Evolutionary conservation across 2,888 invertebrate genomes (phyloP), one percentile per base, ranked within the genome.

Genomic region (Slavum lentiscoides): DNA sequence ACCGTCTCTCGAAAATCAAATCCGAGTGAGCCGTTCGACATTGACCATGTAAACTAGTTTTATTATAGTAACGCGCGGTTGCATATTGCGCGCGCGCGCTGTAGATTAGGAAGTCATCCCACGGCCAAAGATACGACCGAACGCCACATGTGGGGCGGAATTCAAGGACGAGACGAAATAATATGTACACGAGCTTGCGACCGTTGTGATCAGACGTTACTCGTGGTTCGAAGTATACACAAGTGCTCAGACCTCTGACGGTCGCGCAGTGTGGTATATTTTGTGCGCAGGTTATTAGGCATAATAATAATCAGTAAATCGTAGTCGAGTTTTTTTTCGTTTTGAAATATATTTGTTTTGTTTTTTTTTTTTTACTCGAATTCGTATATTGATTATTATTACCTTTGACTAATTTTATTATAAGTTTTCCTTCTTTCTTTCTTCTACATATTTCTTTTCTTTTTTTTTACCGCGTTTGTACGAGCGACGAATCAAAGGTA

Each of bases 221-320:
- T 58, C 58, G 43, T 11, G n/a, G 8, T 55, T 43, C 64, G 49
- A 23, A 72, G 62, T 72, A 66, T 58, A 49, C 80, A 80, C 80
- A 80, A 80, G 80, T 80, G 80, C 72, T 72, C 8, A 64, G 58
- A n/a, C 64, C 80, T 39, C 4, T 23, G 13, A 15, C 58, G 80
- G 80, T 72, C 72, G 55, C 66, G 80, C 58, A 80, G 80, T 80
- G 80, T 80, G 80, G 4, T 67, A 59, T 49, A 43, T 43, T 43
- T 43, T 37, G 39, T 21, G 17, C 21, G n/a, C n/a, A n/a, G n/a
- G n/a, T n/a, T n/a, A n/a, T n/a, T n/a, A n/a, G n/a, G n/a, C n/a
- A n/a, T n/a, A n/a, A n/a, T n/a, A n/a, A n/a, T n/a, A 55, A 23
- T 21, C 17, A 62, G 62, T 76, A 68, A 30, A 77, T 15, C 72